Percentiles rank a stretch among this genome's conserved stretches.
These are phyloP conservation scores for Notiomystis cincta DNA, from an alignment of 2,113 vertebrate genomes.

Conservation along the genomic window DNA sequence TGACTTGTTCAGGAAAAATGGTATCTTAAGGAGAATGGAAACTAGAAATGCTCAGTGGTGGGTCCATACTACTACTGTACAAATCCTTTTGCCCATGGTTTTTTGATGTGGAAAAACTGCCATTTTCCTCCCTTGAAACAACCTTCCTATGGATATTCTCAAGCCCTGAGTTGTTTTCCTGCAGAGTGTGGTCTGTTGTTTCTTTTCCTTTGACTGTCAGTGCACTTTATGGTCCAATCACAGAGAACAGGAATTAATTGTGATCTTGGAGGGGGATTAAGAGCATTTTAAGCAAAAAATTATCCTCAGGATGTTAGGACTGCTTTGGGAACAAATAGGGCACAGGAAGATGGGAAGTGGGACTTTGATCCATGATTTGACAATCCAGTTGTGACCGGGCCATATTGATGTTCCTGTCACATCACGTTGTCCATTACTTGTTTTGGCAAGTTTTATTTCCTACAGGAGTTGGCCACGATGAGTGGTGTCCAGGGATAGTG, in stretches of 20 bases:
- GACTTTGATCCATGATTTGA: neutral
- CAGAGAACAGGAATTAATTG: neutral
- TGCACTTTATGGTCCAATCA: rapidly evolving
- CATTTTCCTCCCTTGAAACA: neutral
- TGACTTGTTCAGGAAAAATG: neutral
- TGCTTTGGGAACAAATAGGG: neutral
- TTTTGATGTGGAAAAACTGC: neutral
- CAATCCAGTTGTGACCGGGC: neutral
- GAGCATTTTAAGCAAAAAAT: neutral
- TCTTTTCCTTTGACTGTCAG: neutral
- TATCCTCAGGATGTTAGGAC: neutral
- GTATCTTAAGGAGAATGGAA: neutral
- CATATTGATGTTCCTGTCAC: neutral
- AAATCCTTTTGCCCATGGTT: neutral
- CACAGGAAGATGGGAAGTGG: neutral
- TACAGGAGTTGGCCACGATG: neutral
- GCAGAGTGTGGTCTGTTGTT: neutral
- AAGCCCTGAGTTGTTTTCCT: neutral
- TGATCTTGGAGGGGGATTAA: neutral
- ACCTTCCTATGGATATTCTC: neutral
- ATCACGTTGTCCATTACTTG: neutral
- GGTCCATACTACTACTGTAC: neutral
- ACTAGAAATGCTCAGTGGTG: neutral
- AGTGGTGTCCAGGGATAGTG: neutral
- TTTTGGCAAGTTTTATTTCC: conserved; percentile 26